Evolutionary conservation across 2,888 invertebrate genomes (phyloP), one percentile per base, ranked within the genome.

Genomic region (Resseliella maxima): DNA sequence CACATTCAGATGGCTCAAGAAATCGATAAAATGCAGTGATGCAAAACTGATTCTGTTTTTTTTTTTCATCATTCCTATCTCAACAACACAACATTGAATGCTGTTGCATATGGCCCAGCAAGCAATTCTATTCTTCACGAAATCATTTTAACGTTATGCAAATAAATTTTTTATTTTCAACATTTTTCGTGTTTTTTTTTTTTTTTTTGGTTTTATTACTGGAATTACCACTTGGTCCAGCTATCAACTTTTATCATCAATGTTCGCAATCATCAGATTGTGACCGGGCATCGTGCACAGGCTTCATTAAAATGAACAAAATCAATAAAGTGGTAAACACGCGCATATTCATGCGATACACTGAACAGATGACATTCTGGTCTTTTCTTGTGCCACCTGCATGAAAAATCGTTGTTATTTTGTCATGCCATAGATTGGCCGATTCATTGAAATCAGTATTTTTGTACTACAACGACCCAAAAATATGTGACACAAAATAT

Each of bases 291-390:
- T 21, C 3, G 27, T 24, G 72, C 27, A 31, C n/a, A n/a, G n/a
- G 72, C n/a, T 72, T 72, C 72, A 72, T 12, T 35, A 72, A 72
- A 31, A 2, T 72, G 31, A 15, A 31, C 35, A 35, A 72, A 72
- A 72, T 72, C 72, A 72, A 72, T 72, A 72, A 72, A 72, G 72
- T 72, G 31, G 31, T 72, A 72, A 31, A 72, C 72, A 72, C 72
- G 72, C 35, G 72, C 31, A 72, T 72, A 72, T 72, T 35, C 27
- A 72, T 72, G 31, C 35, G 59, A 59, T 59, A 72, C 72, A 72
- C 15, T 15, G 0, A 72, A 15, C 72, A 72, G 72, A 72, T 72
- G 72, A 72, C 72, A 72, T 35, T 31, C 31, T 24, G 6, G n/a
- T n/a, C n/a, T 50, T 50, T 59, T n/a, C 2, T 6, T 50, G 50